These are phyloP conservation scores for Regulus satrapa DNA, from an alignment of 2,113 vertebrate species.

Conservation along the genomic window DNA sequence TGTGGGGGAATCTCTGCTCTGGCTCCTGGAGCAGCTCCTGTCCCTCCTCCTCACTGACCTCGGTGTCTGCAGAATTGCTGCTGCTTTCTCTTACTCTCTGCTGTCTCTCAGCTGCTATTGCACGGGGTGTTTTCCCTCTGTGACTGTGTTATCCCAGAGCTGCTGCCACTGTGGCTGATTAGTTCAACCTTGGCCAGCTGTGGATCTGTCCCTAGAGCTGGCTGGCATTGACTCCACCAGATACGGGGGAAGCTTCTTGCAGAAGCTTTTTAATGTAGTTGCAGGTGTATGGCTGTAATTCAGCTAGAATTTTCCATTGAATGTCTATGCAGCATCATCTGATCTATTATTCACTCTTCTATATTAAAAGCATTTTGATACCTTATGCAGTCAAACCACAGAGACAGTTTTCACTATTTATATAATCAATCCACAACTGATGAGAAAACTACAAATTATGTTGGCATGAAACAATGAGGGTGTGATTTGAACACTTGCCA, in stretches of 20 bases:
- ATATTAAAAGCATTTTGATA: background rate
- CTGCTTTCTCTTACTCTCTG: background rate
- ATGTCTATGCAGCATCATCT: background rate
- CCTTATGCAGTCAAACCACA: background rate
- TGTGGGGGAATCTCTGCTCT: background rate
- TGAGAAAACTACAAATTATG: background rate
- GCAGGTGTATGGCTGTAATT: background rate
- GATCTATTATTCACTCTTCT: background rate
- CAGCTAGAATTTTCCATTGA: background rate
- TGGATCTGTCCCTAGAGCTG: fast-evolving
- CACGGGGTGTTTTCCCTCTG: background rate
- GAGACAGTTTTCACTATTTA: background rate
- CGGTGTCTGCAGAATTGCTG: no score
- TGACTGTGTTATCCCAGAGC: background rate
- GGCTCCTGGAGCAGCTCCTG: background rate
- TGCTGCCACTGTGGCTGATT: background rate
- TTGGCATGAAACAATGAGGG: background rate
- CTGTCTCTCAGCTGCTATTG: background rate
- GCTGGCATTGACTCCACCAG: background rate
- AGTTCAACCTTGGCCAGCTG: background rate
- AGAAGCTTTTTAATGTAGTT: background rate
- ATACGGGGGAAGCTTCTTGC: background rate
- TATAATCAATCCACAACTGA: background rate
- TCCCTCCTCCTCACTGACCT: background rate
- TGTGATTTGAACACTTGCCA: background rate